Evolutionary conservation across 2,888 invertebrate species (phyloP).

Genomic region (Auanema freiburgensis): DNA sequence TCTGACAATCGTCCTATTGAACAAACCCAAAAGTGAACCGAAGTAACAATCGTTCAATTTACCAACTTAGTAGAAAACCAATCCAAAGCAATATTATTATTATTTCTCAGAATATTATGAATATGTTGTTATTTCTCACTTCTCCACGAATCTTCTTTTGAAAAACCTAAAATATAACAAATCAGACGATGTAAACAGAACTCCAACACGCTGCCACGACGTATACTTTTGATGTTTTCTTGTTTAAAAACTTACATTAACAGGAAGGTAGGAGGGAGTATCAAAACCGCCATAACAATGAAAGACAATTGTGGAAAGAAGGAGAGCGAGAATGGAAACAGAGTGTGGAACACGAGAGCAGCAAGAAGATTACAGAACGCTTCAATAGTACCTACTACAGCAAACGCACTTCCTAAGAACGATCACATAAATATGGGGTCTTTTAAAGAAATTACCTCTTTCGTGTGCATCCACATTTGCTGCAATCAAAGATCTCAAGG

Average conservation of each 20-base stretch:
- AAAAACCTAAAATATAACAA: no score
- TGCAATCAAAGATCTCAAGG: constrained; percentile 37
- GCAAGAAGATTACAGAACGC: constrained; percentile 37
- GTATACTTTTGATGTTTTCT: constrained; percentile 6
- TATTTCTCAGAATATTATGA: no score
- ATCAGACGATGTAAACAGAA: no score
- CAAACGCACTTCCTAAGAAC: constrained; percentile 36
- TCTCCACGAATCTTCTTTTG: no score
- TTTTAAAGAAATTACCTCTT: constrained; percentile 19
- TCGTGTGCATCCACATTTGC: constrained; percentile 30
- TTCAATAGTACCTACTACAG: constrained; percentile 37
- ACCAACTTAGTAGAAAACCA: no score
- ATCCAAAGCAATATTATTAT: no score
- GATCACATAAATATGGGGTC: not conserved
- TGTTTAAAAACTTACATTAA: constrained; percentile 24
- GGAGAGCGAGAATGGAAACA: constrained; percentile 38
- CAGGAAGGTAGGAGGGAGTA: constrained; percentile 31
- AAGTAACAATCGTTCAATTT: no score
- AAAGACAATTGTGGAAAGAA: constrained; percentile 45
- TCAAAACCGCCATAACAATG: constrained; percentile 34
- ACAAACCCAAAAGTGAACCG: no score
- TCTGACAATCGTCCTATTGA: no score
- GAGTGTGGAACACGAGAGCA: constrained; percentile 36
- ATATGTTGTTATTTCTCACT: no score
- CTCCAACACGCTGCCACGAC: no score